Evolutionary conservation across 2,888 invertebrate species (phyloP).

Genomic region (Strigamia maritima): DNA sequence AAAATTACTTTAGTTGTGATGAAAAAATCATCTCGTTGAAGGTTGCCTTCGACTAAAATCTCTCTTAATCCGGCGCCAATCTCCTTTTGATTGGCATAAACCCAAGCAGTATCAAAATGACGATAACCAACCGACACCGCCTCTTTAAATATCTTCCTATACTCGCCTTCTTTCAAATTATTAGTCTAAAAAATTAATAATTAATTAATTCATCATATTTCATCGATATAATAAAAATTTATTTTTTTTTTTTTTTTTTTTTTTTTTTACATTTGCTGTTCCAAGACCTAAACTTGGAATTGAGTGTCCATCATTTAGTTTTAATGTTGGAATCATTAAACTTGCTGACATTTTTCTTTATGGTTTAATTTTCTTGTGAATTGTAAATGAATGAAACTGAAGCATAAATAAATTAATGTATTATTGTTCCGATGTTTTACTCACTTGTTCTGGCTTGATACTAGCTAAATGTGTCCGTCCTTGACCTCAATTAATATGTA

Average conservation of each 20-base stretch:
- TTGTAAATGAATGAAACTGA: no score
- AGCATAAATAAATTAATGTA: neutral
- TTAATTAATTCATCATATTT: no score
- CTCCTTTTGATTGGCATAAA: conserved; percentile 51
- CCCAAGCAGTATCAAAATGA: conserved; percentile 51
- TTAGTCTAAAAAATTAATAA: neutral
- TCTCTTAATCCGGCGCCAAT: conserved; percentile 51
- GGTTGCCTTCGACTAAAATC: conserved; percentile 47
- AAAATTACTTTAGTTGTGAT: conserved; percentile 50
- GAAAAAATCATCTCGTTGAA: conserved; percentile 51
- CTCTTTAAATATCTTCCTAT: conserved; percentile 43
- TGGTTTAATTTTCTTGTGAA: neutral
- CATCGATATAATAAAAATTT: no score
- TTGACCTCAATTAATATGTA: no score
- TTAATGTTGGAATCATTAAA: neutral
- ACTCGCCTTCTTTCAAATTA: neutral
- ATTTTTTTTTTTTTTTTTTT: neutral
- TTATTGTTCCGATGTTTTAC: neutral
- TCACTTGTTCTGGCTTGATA: no score
- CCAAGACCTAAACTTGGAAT: neutral
- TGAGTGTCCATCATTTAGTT: neutral
- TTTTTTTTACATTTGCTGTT: neutral
- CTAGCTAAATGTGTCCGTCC: no score
- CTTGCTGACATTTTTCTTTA: neutral
- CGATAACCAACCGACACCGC: conserved; percentile 51